Evolutionary conservation across 1,140 invertebrate genomes (phyloP).

Genomic region (Carcinoscorpius rotundicauda): DNA sequence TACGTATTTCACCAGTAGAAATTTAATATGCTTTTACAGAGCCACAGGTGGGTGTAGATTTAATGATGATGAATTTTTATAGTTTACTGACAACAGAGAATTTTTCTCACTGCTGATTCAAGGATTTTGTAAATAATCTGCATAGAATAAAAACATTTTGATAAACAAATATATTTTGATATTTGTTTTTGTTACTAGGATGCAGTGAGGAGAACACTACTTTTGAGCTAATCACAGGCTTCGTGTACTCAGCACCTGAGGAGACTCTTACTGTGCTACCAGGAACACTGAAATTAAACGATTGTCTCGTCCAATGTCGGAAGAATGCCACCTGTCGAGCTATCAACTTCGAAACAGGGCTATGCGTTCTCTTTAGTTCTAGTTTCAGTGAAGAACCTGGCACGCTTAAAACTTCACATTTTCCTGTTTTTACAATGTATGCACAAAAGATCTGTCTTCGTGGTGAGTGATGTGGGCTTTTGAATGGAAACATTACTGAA

Average conservation of each 20-base stretch:
- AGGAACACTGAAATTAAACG: slow-evolving; percentile 82
- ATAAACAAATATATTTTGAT: no score
- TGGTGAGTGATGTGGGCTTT: slow-evolving; percentile 15
- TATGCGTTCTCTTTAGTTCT: slow-evolving; percentile 76
- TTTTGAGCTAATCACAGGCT: slow-evolving; percentile 83
- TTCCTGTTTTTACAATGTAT: slow-evolving; percentile 90
- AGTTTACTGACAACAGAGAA: no score
- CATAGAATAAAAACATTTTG: no score
- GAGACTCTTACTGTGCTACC: slow-evolving; percentile 79
- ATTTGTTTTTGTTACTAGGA: background rate
- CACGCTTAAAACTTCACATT: slow-evolving; percentile 75
- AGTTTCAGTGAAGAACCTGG: slow-evolving; percentile 76
- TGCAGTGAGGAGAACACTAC: slow-evolving; percentile 22
- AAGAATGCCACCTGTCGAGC: slow-evolving; percentile 74
- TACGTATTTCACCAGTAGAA: no score
- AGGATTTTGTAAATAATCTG: no score
- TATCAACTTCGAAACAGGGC: slow-evolving; percentile 89
- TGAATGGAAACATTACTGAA: no score
- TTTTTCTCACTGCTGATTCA: no score
- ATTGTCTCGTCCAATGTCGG: slow-evolving; percentile 82
- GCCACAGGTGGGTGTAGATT: no score
- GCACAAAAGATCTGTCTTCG: slow-evolving; percentile 77
- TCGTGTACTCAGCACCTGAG: slow-evolving; percentile 77
- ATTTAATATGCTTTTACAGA: no score
- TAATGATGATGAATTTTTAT: no score